These are phyloP conservation scores for Geodia barretti DNA, from an alignment of 37 sponge, comb jelly and placozoan species.

Conservation along the genomic window DNA sequence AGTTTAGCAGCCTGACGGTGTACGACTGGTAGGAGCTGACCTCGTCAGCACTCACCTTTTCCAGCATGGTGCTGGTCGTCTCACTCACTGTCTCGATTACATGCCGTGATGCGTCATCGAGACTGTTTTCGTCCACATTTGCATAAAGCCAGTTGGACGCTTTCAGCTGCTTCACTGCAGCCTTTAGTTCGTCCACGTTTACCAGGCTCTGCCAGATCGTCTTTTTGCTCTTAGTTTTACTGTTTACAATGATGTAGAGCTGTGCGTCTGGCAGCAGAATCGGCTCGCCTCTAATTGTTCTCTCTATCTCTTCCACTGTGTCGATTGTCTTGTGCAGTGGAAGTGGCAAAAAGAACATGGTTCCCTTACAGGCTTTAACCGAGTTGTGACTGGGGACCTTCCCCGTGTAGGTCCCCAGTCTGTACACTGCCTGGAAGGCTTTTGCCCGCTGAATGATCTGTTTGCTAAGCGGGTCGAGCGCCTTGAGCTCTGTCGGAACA, in stretches of 20 bases:
- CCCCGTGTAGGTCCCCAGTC: conserved; percentile 45
- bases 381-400: conserved; percentile 42
- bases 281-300: too few relatives aligned
- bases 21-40: conserved; percentile 49
- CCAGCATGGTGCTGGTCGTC: conserved; percentile 38
- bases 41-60: conserved; percentile 30
- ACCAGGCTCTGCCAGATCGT: conserved; percentile 38
- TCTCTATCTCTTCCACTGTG: conserved; percentile 13
- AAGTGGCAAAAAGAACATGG: conserved; percentile 45
- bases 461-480: conserved; percentile 24
- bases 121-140: conserved; percentile 13
- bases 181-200: conserved; percentile 25
- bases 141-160: conserved; percentile 41
- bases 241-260: conserved; percentile 40
- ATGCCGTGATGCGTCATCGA: conserved; percentile 46
- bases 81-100: conserved; percentile 34
- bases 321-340: conserved; percentile 41
- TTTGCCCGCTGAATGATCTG: conserved; percentile 51
- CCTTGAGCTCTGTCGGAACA: conserved; percentile 22
- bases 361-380: conserved; percentile 27
- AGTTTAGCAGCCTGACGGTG: conserved; percentile 42
- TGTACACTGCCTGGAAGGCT: conserved; percentile 41
- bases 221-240: conserved; percentile 17
- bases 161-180: conserved; percentile 28
- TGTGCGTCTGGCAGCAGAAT: background rate